These are phyloP conservation scores for Rousettus leschenaultii DNA, from an alignment of 2,113 vertebrate genomes.

Conservation along the genomic window DNA sequence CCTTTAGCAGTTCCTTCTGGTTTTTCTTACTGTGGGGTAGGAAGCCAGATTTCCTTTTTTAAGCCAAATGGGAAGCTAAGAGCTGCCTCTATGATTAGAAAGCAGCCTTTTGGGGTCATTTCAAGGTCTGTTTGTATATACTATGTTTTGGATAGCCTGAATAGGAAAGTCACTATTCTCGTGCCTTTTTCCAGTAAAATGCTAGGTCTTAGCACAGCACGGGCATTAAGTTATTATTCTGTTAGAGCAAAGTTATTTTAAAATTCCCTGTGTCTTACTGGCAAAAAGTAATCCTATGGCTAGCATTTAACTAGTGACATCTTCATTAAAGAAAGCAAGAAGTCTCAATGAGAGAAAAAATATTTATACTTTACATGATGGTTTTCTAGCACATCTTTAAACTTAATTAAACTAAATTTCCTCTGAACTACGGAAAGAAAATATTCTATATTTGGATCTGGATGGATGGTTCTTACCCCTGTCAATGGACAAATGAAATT, in stretches of 20 bases:
- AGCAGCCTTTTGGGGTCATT: not conserved
- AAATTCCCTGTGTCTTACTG: not conserved
- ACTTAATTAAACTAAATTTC: constrained; percentile 36
- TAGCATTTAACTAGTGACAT: constrained; percentile 27
- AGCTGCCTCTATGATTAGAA: not conserved
- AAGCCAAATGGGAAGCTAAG: not conserved
- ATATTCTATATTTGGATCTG: not conserved
- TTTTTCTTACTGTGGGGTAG: not conserved
- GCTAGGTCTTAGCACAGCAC: not conserved
- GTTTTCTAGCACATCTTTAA: not conserved
- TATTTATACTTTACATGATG: not conserved
- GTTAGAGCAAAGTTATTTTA: not conserved
- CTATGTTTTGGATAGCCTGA: not conserved
- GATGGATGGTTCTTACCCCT: not conserved
- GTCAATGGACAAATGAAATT: constrained; percentile 16
- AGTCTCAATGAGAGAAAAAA: not conserved
- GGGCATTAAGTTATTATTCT: constrained; percentile 8
- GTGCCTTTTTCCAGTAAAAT: not conserved
- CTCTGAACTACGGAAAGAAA: constrained; percentile 4
- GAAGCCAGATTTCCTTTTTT: not conserved
- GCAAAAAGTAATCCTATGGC: constrained; percentile 11
- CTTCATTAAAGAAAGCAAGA: not conserved
- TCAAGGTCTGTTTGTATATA: not conserved
- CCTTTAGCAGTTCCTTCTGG: not conserved
- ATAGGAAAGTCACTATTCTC: not conserved